Conservation (phyloP, 2,888 invertebrate species). For the Aphodius sticticus region DNA sequence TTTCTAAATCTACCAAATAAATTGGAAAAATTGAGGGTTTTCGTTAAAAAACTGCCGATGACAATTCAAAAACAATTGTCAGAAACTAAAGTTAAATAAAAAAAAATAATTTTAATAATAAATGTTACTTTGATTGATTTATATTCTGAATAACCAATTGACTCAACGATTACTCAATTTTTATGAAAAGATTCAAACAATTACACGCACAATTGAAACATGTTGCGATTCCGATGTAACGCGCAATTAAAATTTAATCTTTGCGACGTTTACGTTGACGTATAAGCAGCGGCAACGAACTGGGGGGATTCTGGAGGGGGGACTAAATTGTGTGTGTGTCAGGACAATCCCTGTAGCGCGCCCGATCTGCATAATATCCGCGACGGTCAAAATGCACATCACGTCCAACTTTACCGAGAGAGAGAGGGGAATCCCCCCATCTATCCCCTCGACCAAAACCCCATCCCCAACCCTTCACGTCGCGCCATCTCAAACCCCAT, state of each 20-base stretch:
- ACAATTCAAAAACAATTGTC: too few relatives aligned
- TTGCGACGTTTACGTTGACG: background rate
- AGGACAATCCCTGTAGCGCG: conserved; percentile 28
- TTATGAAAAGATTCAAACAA: too few relatives aligned
- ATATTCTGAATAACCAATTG: too few relatives aligned
- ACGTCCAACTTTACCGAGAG: conserved; percentile 47
- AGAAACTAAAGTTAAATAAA: too few relatives aligned
- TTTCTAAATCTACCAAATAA: too few relatives aligned
- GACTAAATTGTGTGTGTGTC: conserved; percentile 20
- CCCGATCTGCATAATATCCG: conserved; percentile 58
- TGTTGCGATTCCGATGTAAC: background rate
- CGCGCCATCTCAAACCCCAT: conserved; percentile 63
- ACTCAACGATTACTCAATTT: too few relatives aligned
- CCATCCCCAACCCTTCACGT: conserved; percentile 63
- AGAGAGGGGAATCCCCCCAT: conserved; percentile 27
- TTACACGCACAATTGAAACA: too few relatives aligned
- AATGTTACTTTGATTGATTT: too few relatives aligned
- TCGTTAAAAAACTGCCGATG: too few relatives aligned
- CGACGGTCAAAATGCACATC: conserved; percentile 60
- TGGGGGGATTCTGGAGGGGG: conserved; percentile 12
- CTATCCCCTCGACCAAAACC: conserved; percentile 16
- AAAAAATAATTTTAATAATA: too few relatives aligned
- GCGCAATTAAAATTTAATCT: background rate
- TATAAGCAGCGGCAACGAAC: background rate
- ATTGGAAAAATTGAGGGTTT: too few relatives aligned